phyloP scores from a whole-genome alignment of 92 coral and sea anemone species.

The Ricordea florida region DNA sequence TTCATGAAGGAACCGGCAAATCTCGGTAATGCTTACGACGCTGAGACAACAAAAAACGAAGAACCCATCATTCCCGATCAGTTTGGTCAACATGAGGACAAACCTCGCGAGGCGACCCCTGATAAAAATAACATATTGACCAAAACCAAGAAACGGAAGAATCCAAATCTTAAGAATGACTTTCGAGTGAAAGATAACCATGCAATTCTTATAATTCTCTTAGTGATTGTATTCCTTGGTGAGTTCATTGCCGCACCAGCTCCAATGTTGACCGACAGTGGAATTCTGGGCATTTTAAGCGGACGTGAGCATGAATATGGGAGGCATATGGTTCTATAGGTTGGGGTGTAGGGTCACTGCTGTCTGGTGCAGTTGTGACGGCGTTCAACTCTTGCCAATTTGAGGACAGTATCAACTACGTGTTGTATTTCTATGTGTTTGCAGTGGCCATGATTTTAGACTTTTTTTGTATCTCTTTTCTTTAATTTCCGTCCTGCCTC shows the following conservation, averaged over 20 bases:
- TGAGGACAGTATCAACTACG: constrained; percentile 85
- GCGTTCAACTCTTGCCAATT: constrained; percentile 83
- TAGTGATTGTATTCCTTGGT: constrained; percentile 76
- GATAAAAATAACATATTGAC: constrained; percentile 35
- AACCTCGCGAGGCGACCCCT: not conserved
- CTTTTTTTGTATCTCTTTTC: constrained; percentile 64
- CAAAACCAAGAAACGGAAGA: constrained; percentile 56
- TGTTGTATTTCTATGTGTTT: constrained; percentile 75
- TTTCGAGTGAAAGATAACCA: constrained; percentile 78
- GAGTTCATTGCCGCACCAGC: constrained; percentile 90
- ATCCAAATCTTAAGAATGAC: constrained; percentile 69
- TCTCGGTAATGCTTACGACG: not conserved
- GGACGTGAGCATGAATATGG: constrained; percentile 88
- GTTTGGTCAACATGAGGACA: constrained; percentile 10
- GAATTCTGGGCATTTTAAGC: constrained; percentile 61
- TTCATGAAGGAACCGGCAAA: not conserved
- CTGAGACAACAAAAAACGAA: not conserved
- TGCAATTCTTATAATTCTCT: constrained; percentile 65
- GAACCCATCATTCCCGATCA: not conserved
- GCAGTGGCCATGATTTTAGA: constrained; percentile 76
- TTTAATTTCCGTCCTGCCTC: constrained; percentile 55
- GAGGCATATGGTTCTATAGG: constrained; percentile 85
- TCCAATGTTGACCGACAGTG: constrained; percentile 85
- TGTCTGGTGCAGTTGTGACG: constrained; percentile 79
- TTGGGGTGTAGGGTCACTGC: constrained; percentile 83